phyloP scores from a whole-genome alignment of 2,113 vertebrate species.

The Stegostoma tigrinum region DNA sequence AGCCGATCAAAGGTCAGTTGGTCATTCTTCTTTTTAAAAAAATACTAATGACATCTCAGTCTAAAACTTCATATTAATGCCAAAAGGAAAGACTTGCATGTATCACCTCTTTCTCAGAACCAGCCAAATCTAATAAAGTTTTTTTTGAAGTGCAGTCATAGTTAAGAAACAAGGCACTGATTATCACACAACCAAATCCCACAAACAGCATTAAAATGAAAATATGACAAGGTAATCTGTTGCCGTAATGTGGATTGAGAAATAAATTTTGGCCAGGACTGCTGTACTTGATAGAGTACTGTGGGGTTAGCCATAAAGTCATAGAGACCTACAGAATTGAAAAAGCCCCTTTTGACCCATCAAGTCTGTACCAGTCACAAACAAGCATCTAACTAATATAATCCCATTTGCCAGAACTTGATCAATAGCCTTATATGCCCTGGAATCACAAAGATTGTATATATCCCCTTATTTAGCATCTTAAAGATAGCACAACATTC shows the following conservation, averaged over 20 bases:
- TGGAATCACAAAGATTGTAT: too few relatives aligned
- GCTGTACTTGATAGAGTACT: too few relatives aligned
- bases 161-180: neutral
- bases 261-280: neutral
- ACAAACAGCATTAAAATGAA: neutral
- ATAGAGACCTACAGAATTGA: too few relatives aligned
- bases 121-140: neutral
- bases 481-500: neutral
- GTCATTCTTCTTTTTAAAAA: neutral
- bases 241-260: neutral
- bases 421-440: neutral
- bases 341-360: too few relatives aligned
- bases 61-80: neutral
- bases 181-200: neutral
- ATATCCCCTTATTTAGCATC: neutral
- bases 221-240: neutral
- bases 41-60: neutral
- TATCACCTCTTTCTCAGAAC: neutral
- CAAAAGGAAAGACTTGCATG: neutral
- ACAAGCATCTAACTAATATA: too few relatives aligned
- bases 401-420: too few relatives aligned
- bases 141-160: neutral
- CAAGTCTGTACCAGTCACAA: too few relatives aligned
- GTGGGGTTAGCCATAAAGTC: neutral
- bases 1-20: constrained; percentile 63